Evolutionary conservation across 2,797 vertebrate genomes (phyloP), one percentile per base, ranked within the genome.

Genomic region (Scleropages formosus): DNA sequence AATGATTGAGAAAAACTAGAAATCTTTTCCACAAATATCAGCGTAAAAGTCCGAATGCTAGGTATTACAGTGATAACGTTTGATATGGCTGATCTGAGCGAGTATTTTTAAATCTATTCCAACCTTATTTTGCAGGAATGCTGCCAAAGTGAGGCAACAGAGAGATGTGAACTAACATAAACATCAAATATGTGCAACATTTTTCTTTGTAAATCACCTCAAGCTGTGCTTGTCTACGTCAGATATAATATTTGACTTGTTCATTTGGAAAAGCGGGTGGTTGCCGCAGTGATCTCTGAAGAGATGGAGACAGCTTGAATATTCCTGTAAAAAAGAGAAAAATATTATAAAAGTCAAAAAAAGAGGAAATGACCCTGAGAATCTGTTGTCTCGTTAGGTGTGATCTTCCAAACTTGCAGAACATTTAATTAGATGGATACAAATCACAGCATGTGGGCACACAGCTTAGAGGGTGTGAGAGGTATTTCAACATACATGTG

Each of bases 361-460:
- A 85, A 80, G 73, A 47, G 81, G 85, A 88, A 88, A 89, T 89
- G 86, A 92, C 89, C 90, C 89, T 88, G 85, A 90, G 82, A 81
- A 89, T 84, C 86, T 82, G 85, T 85, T 89, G 84, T 82, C 87
- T 93, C 89, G 90, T 91, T 91, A 92, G 89, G 92, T 89, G 88
- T 85, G 85, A 91, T 88, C 86, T 82, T 87, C 78, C 78, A 71
- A 85, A 82, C 80, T 84, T 85, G 80, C 84, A 89, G 88, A 89
- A 82, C 77, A 83, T 82, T 87, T 84, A 89, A 91, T 92, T 91
- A 90, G 84, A 87, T 81, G 82, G 83, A 87, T 82, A 81, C 86
- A 78, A 84, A 85, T 89, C 85, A 87, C 87, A 86, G 86, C 49
- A 72, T 85, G 80, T 81, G 82, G 84, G 77, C 79, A 64, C 81